Base-by-base conservation (phyloP, 2,113 vertebrate species). In the Ascaphus truei region DNA sequence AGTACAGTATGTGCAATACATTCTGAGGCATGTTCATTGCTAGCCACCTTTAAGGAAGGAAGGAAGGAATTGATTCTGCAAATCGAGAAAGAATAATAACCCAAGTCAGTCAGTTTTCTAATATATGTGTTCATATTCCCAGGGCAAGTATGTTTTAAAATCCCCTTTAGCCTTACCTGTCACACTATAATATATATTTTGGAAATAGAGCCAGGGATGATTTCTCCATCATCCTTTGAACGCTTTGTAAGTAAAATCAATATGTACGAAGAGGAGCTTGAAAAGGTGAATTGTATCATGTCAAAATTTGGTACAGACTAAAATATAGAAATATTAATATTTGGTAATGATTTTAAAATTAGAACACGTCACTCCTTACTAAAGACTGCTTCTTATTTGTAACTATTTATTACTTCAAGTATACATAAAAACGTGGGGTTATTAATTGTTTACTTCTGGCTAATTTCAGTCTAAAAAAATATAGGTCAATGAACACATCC, bases 91-190 rank as follows among this genome's bases (percentile, higher is more conserved):
- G 18, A 62, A 22, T n/a, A 18, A 62, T 48, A 62, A 62, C 18
- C 29, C 23, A 34, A 34, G 27, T 62, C 29, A 15, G 9, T 22
- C 22, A 43, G 10, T 60, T 36, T 43, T 43, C 22, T 62, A 50
- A 62, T 62, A 62, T 62, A 47, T 62, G 43, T 48, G 60, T 48
- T 48, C 22, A 33, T 62, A 62, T 48, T 62, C 60, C 60, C 60
- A 62, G 39, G 29, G 43, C 29, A 62, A 62, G 30, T 48, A 48
- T 16, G 43, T 26, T 45, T 20, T 62, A 62, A 62, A 62, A 33
- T 62, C 41, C 18, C 22, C 43, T 62, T 62, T 50, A 62, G 60
- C 60, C 60, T 47, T 62, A 29, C 27, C 29, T 62, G 60, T 34
- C 60, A 33, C 18, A 11, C 25, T 45, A 25, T 62, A 50, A 62